Evolutionary conservation across 2,888 invertebrate genomes (phyloP), one percentile per base, ranked within the genome.

Genomic region (Hypolimnas misippus): DNA sequence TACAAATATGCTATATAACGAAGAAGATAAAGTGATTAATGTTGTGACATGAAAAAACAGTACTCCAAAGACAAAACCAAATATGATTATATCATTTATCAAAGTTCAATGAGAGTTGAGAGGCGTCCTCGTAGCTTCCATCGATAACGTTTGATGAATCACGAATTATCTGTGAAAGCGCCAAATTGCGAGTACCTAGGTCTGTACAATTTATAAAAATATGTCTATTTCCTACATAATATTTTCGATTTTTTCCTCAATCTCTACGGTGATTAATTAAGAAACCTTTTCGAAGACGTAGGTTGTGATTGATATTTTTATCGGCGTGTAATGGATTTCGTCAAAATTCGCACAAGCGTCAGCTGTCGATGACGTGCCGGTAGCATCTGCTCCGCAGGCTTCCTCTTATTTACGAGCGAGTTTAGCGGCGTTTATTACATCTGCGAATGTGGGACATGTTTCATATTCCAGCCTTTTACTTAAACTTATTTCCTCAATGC

Each of bases 321-420:
- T 81, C 72, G 78, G 73, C 74, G 72, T 70, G 70, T 73, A 74
- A 73, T 69, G 73, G 75, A 75, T 78, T 73, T 74, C 77, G 76
- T 77, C 78, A 75, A 78, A 78, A 78, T 77, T 78, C 76, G 75
- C 71, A 73, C 74, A 67, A 67, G 82, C 84, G 83, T 80, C 89
- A 86, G 83, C 86, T 89, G 89, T 71, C 76, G 75, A 75, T 86
- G 89, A 87, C 86, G 86, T 79, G 78, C 75, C 79, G 76, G 78
- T 77, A 83, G 78, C 76, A 82, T 76, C 82, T 82, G 82, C 85
- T 82, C 83, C 82, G 81, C 79, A 79, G 71, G 75, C 75, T 82
- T 79, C 83, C 80, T 85, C 87, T 90, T 89, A 89, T 89, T 89
- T 89, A 89, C 86, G 86, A 83, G 79, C 81, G 76, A 84, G 82